phyloP scores from a whole-genome alignment of 2,113 vertebrate genomes.

The Etheostoma cragini region DNA sequence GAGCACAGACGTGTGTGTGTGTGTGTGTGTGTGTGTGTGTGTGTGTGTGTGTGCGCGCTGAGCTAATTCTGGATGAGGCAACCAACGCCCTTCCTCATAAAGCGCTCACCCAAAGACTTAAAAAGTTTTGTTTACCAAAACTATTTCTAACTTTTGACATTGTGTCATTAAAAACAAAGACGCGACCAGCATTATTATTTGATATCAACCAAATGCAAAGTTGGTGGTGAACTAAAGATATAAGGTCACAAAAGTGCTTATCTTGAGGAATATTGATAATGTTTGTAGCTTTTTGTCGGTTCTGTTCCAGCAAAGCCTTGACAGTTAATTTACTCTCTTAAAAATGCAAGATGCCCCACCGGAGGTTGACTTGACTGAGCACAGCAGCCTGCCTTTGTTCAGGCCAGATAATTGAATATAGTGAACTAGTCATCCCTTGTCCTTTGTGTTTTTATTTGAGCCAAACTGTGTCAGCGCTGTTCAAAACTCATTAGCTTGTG shows the following conservation, averaged over 20 bases:
- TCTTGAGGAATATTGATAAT: slow-evolving; percentile 52
- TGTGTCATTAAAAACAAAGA: neutral
- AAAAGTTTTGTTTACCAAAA: slow-evolving; percentile 7
- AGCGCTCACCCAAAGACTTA: slow-evolving; percentile 3
- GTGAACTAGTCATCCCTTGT: slow-evolving; percentile 71
- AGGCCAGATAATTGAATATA: slow-evolving; percentile 72
- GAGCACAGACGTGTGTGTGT: slow-evolving; percentile 20
- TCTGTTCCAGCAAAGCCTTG: slow-evolving; percentile 54
- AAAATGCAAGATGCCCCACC: slow-evolving; percentile 45
- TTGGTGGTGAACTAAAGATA: neutral
- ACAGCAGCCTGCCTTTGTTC: slow-evolving; percentile 34
- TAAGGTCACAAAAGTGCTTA: slow-evolving; percentile 30
- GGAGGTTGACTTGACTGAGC: slow-evolving; percentile 38
- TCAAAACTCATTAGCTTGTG: slow-evolving; percentile 76
- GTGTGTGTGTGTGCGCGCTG: neutral
- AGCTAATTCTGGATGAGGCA: slow-evolving; percentile 55
- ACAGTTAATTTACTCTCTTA: slow-evolving; percentile 72
- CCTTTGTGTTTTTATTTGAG: slow-evolving; percentile 56
- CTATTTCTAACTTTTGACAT: slow-evolving; percentile 2
- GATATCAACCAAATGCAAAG: neutral
- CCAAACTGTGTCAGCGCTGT: slow-evolving; percentile 48
- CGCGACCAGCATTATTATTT: neutral
- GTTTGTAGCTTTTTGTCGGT: slow-evolving; percentile 45
- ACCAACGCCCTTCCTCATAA: slow-evolving; percentile 56
- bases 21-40: neutral